phyloP scores from a whole-genome alignment of 2,888 invertebrate genomes.

The Deladenus siricidicola region DNA sequence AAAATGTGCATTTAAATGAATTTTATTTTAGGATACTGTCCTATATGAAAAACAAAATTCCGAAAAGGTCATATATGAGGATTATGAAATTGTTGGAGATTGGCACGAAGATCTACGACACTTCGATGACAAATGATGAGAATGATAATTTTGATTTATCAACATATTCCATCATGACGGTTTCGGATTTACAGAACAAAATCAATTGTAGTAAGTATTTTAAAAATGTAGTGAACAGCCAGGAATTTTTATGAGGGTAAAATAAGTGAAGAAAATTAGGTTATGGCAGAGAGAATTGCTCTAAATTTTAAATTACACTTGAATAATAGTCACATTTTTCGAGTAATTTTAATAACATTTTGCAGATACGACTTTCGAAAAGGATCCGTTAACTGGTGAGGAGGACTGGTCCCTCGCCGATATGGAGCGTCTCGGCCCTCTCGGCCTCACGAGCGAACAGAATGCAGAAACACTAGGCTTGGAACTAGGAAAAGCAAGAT shows the following conservation, averaged over 20 bases:
- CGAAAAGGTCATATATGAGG: background rate
- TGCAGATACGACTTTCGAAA: constrained; percentile 11
- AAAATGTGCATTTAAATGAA: background rate
- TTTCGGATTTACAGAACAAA: constrained; percentile 9
- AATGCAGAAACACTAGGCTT: background rate
- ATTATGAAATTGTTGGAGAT: background rate
- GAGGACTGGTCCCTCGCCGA: constrained; percentile 12
- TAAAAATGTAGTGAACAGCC: too few relatives aligned
- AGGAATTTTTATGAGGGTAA: background rate
- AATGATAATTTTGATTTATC: constrained; percentile 8
- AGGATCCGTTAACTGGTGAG: constrained; percentile 14
- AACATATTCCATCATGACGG: constrained; percentile 10
- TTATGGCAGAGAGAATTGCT: background rate
- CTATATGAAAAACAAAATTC: background rate
- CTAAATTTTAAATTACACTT: background rate
- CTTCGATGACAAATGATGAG: too few relatives aligned
- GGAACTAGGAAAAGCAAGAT: background rate
- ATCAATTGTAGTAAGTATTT: too few relatives aligned
- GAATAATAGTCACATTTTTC: background rate
- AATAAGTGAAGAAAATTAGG: background rate
- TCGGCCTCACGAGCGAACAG: background rate
- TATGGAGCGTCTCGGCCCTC: constrained; percentile 9
- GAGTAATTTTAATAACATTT: background rate
- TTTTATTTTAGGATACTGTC: background rate
- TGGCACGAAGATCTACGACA: too few relatives aligned